Evolutionary conservation across 2,797 vertebrate genomes (phyloP).

Genomic region (Myotis daubentonii): DNA sequence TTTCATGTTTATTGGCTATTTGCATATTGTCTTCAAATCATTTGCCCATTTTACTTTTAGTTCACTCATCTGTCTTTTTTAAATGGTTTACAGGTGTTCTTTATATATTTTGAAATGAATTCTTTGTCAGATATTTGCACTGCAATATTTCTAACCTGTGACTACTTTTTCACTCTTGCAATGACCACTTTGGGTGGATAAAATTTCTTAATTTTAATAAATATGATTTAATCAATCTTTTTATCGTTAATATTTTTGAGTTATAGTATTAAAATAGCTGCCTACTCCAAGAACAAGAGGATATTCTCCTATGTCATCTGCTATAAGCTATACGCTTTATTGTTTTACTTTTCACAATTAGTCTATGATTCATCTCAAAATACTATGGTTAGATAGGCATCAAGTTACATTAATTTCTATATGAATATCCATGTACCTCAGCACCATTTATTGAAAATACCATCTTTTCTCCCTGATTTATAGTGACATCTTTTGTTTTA

Average conservation of each 20-base stretch:
- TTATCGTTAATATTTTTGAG: neutral
- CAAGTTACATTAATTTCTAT: neutral
- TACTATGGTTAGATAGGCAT: neutral
- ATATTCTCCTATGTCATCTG: neutral
- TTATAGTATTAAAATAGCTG: neutral
- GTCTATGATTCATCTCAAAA: neutral
- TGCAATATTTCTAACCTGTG: neutral
- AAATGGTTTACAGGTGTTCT: neutral
- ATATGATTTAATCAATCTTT: neutral
- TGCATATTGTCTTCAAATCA: neutral
- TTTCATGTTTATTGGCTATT: neutral
- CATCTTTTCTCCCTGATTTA: neutral
- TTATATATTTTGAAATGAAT: slow-evolving; percentile 13
- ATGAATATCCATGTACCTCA: neutral
- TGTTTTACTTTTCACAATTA: neutral
- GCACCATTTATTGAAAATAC: neutral
- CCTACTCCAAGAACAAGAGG: neutral
- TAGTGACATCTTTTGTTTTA: neutral
- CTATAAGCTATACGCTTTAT: neutral
- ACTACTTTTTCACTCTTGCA: neutral
- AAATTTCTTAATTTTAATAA: slow-evolving; percentile 31
- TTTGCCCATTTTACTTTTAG: slow-evolving; percentile 23
- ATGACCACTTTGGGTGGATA: neutral
- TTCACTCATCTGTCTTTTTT: neutral
- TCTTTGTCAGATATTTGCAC: neutral